Evolutionary conservation across 2,797 vertebrate species (phyloP).

Genomic region (Etheostoma perlongum): DNA sequence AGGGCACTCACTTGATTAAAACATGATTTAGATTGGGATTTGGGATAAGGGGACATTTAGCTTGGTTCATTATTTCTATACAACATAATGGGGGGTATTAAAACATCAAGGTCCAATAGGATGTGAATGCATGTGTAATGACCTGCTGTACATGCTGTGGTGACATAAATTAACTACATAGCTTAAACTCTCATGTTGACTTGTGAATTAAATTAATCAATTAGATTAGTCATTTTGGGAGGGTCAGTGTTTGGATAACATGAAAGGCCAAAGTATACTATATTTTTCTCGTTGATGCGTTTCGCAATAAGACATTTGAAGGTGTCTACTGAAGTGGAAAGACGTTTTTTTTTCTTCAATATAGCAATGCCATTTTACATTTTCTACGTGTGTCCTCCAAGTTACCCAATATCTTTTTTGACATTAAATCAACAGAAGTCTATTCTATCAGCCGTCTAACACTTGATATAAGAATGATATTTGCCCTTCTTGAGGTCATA

Average conservation of each 20-base stretch:
- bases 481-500: slow-evolving; percentile 22
- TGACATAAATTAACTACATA: slow-evolving; percentile 43
- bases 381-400: slow-evolving; percentile 34
- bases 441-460: neutral
- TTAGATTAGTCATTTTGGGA: slow-evolving; percentile 2
- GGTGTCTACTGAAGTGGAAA: slow-evolving; percentile 24
- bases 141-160: slow-evolving; percentile 5
- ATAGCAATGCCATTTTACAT: slow-evolving; percentile 41
- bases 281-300: slow-evolving; percentile 10
- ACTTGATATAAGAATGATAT: slow-evolving; percentile 10
- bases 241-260: neutral
- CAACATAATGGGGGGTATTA: slow-evolving; percentile 68
- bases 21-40: slow-evolving; percentile 81
- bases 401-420: slow-evolving; percentile 8
- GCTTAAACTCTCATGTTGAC: slow-evolving; percentile 17
- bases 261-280: slow-evolving; percentile 1
- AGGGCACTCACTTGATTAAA: slow-evolving; percentile 85
- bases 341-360: slow-evolving; percentile 39
- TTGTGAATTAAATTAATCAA: slow-evolving; percentile 49
- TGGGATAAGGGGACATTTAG: slow-evolving; percentile 63
- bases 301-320: slow-evolving; percentile 15
- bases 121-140: slow-evolving; percentile 41
- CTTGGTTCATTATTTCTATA: slow-evolving; percentile 77
- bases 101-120: slow-evolving; percentile 58
- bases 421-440: slow-evolving; percentile 25